A percentile compares a stretch with the other conserved stretches of the same genome.
Conservation (phyloP, 2,888 invertebrate species). For the Sminthurides aquaticus region DNA sequence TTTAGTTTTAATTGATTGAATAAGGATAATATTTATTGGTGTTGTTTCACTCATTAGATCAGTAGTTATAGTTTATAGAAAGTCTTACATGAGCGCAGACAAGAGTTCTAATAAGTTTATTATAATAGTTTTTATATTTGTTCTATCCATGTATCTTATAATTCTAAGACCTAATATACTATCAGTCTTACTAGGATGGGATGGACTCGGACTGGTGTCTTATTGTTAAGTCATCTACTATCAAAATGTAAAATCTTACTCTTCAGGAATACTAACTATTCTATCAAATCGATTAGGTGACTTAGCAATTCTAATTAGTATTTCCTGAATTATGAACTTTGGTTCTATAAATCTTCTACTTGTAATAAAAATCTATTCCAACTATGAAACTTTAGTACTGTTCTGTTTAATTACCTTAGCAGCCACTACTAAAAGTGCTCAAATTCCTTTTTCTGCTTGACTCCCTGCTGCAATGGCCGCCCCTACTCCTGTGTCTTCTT, state of each 20-base stretch:
- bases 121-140: conserved; percentile 59
- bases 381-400: too few relatives aligned
- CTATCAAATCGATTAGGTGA: conserved; percentile 68
- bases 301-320: conserved; percentile 58
- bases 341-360: too few relatives aligned
- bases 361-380: too few relatives aligned
- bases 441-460: conserved; percentile 71
- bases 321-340: conserved; percentile 55
- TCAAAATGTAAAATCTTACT: conserved; percentile 61
- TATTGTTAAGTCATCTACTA: conserved; percentile 67
- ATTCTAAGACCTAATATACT: conserved; percentile 63
- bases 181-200: conserved; percentile 64
- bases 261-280: conserved; percentile 64
- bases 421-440: conserved; percentile 68
- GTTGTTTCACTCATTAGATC: conserved; percentile 62
- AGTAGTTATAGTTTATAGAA: conserved; percentile 59
- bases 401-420: too few relatives aligned
- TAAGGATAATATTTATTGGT: conserved; percentile 58
- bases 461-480: conserved; percentile 68
- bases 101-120: conserved; percentile 58
- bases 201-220: conserved; percentile 64
- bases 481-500: conserved; percentile 67
- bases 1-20: conserved; percentile 58
- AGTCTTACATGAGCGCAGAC: conserved; percentile 57
- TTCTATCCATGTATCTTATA: conserved; percentile 60